A percentile compares a stretch with the other conserved stretches of the same genome.
These are phyloP conservation scores for Lethenteron camtschaticum DNA, from an alignment of 2,113 vertebrate genomes.

Conservation along the genomic window DNA sequence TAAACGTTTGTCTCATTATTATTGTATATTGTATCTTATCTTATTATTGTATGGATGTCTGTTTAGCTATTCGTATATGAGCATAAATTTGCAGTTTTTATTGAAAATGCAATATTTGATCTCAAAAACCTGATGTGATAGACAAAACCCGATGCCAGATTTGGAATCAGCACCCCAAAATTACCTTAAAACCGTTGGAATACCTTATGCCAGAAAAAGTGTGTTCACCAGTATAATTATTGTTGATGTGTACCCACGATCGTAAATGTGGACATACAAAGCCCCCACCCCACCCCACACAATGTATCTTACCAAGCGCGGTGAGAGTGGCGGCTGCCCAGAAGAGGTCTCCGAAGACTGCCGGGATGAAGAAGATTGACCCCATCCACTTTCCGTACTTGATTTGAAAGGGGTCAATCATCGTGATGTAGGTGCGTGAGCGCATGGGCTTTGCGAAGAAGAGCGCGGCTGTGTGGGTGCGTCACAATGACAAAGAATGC, in stretches of 20 bases:
- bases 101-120: too few relatives aligned
- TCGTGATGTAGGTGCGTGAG: slow-evolving; percentile 34
- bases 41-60: too few relatives aligned
- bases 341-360: slow-evolving; percentile 30
- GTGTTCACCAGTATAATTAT: not conserved
- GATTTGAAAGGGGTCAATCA: slow-evolving; percentile 41
- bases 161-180: too few relatives aligned
- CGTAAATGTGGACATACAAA: not conserved
- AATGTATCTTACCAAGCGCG: slow-evolving; percentile 26
- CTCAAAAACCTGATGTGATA: too few relatives aligned
- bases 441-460: slow-evolving; percentile 49
- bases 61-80: too few relatives aligned
- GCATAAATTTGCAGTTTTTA: too few relatives aligned
- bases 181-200: too few relatives aligned
- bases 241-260: not conserved
- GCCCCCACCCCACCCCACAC: too few relatives aligned
- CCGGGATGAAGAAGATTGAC: slow-evolving; percentile 26
- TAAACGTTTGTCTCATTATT: too few relatives aligned
- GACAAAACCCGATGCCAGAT: too few relatives aligned
- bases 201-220: too few relatives aligned
- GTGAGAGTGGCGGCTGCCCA: slow-evolving; percentile 46
- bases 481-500: slow-evolving; percentile 6
- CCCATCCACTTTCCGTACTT: slow-evolving; percentile 31
- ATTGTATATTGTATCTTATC: too few relatives aligned
- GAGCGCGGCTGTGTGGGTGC: slow-evolving; percentile 19